These are phyloP conservation scores for Ageneiosus marmoratus DNA, from an alignment of 2,113 vertebrate genomes.

Conservation along the genomic window DNA sequence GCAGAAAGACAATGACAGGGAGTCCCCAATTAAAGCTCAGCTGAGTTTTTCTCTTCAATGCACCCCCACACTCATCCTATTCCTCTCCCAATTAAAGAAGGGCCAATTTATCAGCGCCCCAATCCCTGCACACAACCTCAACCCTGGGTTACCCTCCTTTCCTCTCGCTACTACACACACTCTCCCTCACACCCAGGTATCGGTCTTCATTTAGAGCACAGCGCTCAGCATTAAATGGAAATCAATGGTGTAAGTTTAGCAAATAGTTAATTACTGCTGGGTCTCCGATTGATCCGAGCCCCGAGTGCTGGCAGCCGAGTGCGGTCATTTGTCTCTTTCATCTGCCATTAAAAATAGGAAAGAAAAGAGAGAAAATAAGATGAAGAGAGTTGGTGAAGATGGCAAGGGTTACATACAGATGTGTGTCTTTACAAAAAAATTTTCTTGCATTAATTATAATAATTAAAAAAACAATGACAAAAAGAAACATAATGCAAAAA, in stretches of 20 bases:
- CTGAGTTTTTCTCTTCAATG: conserved; percentile 49
- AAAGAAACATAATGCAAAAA: background rate
- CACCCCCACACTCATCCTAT: conserved; percentile 27
- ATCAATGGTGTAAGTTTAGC: conserved; percentile 91
- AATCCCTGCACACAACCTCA: conserved; percentile 76
- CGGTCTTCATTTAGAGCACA: conserved; percentile 86
- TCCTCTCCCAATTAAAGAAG: conserved; percentile 61
- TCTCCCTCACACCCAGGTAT: conserved; percentile 69
- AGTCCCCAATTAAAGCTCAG: conserved; percentile 61
- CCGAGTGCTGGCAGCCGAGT: conserved; percentile 81
- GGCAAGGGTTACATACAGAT: background rate
- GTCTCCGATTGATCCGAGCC: conserved; percentile 84
- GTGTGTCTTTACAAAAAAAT: background rate
- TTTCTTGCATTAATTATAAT: background rate
- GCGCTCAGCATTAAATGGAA: conserved; percentile 88
- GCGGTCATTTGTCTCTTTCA: conserved; percentile 86
- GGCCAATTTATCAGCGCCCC: conserved; percentile 56
- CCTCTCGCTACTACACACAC: conserved; percentile 44
- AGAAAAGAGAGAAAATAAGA: conserved; percentile 58
- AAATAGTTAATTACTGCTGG: conserved; percentile 91
- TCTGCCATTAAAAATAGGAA: conserved; percentile 83
- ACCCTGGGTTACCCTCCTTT: conserved; percentile 52
- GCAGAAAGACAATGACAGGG: conserved; percentile 52
- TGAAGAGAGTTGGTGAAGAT: conserved; percentile 46
- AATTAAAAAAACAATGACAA: background rate